Evolutionary conservation across 2,113 vertebrate genomes (phyloP).

Genomic region (Steatornis caripensis): DNA sequence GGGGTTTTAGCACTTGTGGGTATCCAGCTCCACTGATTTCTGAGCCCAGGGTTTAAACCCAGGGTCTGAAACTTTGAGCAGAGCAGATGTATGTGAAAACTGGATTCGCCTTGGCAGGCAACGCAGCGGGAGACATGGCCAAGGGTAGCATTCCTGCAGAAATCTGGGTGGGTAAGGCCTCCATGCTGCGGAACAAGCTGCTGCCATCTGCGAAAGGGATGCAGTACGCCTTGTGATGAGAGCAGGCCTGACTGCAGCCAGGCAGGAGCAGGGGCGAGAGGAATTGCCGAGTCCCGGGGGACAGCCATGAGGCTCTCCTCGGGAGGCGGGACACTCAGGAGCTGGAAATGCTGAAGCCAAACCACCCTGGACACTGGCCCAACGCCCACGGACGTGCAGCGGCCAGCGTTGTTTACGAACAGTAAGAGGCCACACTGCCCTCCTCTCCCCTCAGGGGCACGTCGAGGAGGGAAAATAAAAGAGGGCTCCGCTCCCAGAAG

Average conservation of each 20-base stretch:
- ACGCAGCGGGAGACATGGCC: accelerated
- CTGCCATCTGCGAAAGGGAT: background rate
- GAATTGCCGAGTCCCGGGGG: accelerated
- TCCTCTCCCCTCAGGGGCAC: background rate
- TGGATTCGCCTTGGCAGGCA: accelerated
- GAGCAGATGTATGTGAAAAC: accelerated
- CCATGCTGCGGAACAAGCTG: accelerated
- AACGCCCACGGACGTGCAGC: accelerated
- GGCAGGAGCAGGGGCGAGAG: accelerated
- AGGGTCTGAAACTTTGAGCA: accelerated
- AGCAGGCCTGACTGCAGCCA: background rate
- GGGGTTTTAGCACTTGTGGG: background rate
- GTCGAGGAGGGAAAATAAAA: background rate
- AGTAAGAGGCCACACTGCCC: background rate
- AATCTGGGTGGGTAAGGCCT: accelerated
- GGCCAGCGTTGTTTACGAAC: background rate
- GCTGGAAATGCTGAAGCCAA: background rate
- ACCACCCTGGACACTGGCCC: background rate
- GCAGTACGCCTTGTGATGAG: accelerated
- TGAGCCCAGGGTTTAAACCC: background rate
- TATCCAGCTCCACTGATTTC: background rate
- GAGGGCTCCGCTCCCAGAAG: background rate
- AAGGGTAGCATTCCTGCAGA: background rate
- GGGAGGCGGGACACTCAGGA: too few species aligned
- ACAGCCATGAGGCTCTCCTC: background rate